Conservation (phyloP, 2,797 vertebrate species). For the Astyanax mexicanus region DNA sequence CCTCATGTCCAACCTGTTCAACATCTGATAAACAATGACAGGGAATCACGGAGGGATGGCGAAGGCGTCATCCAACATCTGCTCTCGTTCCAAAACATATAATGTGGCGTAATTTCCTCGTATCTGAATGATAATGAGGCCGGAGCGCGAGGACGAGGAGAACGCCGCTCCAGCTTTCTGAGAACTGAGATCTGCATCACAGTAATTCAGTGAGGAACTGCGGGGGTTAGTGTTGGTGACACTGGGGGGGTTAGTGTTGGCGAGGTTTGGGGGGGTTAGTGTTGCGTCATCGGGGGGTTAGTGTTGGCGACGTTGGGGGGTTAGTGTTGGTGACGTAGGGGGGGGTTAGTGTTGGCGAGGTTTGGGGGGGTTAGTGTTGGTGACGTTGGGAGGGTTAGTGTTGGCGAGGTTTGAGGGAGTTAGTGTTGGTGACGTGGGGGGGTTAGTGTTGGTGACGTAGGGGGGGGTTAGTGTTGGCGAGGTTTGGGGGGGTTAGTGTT, state of each 20-base stretch:
- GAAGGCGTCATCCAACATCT: conserved; percentile 32
- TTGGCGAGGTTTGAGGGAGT: too few relatives aligned
- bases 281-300: conserved; percentile 35
- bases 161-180: conserved; percentile 23
- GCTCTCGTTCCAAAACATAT: conserved; percentile 49
- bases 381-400: too few relatives aligned
- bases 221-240: conserved; percentile 33
- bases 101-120: conserved; percentile 53
- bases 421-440: conserved; percentile 29
- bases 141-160: conserved; percentile 20
- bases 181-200: conserved; percentile 49
- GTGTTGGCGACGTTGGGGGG: conserved; percentile 27
- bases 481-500: conserved; percentile 32
- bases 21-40: conserved; percentile 24
- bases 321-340: conserved; percentile 41
- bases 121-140: conserved; percentile 42
- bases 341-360: too few relatives aligned
- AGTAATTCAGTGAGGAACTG: conserved; percentile 29
- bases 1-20: background rate
- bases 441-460: conserved; percentile 40
- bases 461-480: too few relatives aligned
- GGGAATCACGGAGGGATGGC: conserved; percentile 21
- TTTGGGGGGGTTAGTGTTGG: conserved; percentile 35
- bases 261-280: too few relatives aligned
- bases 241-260: conserved; percentile 36